Percentiles rank a stretch among this genome's conserved stretches.
These are phyloP conservation scores for Coboldia fuscipes DNA, from an alignment of 1,140 invertebrate genomes.

Conservation along the genomic window DNA sequence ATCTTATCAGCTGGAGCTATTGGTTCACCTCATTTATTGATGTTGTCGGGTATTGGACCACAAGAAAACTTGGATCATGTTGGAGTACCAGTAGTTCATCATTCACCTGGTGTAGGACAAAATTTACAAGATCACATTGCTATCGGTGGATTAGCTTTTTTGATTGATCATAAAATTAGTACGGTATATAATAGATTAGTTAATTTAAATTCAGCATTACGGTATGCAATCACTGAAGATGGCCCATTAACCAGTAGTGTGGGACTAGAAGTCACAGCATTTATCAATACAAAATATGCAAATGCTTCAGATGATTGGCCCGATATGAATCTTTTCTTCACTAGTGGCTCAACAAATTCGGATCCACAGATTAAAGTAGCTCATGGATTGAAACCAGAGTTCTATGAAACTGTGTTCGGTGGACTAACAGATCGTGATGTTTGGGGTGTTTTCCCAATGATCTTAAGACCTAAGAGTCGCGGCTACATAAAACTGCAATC, in stretches of 20 bases:
- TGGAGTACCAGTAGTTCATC: constrained; percentile 41
- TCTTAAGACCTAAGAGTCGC: constrained; percentile 64
- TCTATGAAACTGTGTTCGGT: constrained; percentile 49
- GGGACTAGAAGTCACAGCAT: constrained; percentile 62
- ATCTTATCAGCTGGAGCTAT: constrained; percentile 59
- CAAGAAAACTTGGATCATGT: constrained; percentile 36
- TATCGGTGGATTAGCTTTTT: constrained; percentile 53
- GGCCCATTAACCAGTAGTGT: constrained; percentile 65
- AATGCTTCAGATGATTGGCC: constrained; percentile 70
- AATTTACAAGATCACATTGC: constrained; percentile 75
- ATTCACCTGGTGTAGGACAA: constrained; percentile 53
- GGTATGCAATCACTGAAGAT: constrained; percentile 55
- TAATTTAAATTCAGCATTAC: constrained; percentile 49
- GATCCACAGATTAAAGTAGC: constrained; percentile 53
- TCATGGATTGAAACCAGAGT: constrained; percentile 56
- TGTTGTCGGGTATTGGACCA: constrained; percentile 52
- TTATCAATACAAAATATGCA: constrained; percentile 70
- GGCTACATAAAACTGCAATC: constrained; percentile 53
- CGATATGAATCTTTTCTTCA: constrained; percentile 72
- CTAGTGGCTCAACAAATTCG: constrained; percentile 53
- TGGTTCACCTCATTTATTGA: constrained; percentile 54
- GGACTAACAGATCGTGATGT: constrained; percentile 48
- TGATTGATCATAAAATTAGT: constrained; percentile 58
- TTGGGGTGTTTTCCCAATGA: constrained; percentile 66
- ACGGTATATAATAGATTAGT: constrained; percentile 51